These are phyloP conservation scores for Platycnemis pennipes DNA, from an alignment of 2,888 invertebrate genomes.

Conservation along the genomic window DNA sequence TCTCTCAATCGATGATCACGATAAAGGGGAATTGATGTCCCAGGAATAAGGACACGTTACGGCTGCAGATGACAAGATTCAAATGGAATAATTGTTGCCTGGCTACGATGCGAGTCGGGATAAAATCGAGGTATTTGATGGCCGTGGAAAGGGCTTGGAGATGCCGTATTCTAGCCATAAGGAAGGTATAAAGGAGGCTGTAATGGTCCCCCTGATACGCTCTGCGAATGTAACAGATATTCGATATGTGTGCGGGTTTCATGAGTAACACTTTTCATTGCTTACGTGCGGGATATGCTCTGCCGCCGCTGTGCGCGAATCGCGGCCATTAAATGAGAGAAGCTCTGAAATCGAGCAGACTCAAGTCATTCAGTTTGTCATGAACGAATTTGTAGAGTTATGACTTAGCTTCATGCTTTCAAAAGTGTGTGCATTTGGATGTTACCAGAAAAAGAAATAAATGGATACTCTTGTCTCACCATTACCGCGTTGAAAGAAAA, in stretches of 20 bases:
- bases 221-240: conserved; percentile 34
- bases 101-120: neutral
- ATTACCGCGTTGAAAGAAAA: neutral
- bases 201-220: conserved; percentile 5
- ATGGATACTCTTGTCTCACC: neutral
- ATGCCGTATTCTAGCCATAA: neutral
- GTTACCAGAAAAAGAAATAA: neutral
- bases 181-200: neutral
- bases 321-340: neutral
- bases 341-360: neutral
- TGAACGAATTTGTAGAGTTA: neutral
- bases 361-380: conserved; percentile 1
- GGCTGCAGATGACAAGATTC: neutral
- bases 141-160: neutral
- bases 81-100: conserved; percentile 1
- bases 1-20: neutral
- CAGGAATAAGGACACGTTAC: conserved; percentile 17
- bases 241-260: conserved; percentile 12
- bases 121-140: neutral
- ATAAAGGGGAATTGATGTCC: neutral
- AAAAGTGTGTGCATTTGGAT: neutral
- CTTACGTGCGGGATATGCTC: neutral
- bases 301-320: neutral
- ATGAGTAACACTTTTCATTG: neutral
- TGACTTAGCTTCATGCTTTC: neutral